Evolutionary conservation across 2,797 vertebrate species (phyloP).

Genomic region (Caiman crocodilus): DNA sequence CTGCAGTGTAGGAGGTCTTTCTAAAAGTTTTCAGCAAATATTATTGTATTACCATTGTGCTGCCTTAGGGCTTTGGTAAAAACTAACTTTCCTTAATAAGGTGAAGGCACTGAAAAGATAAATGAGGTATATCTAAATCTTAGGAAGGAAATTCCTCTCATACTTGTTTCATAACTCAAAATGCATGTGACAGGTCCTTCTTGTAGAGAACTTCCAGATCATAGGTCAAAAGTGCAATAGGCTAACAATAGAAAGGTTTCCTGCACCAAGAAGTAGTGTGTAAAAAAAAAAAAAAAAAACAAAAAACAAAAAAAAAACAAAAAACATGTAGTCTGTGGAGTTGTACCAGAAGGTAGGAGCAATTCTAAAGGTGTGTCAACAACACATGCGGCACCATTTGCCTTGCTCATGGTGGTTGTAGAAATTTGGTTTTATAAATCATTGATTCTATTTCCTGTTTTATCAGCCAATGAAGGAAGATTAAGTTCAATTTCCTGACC

Average conservation of each 20-base stretch:
- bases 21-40: conserved; percentile 43
- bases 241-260: neutral
- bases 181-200: neutral
- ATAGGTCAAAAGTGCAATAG: conserved; percentile 36
- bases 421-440: too few species aligned
- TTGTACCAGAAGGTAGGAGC: neutral
- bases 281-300: too few species aligned
- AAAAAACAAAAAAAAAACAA: too few species aligned
- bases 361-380: neutral
- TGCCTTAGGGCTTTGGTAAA: conserved; percentile 39
- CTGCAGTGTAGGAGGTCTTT: conserved; percentile 55
- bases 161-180: conserved; percentile 38
- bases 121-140: conserved; percentile 47
- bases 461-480: neutral
- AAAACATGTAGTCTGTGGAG: neutral
- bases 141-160: conserved; percentile 32
- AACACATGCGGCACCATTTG: neutral
- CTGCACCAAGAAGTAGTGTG: neutral
- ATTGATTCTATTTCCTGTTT: neutral
- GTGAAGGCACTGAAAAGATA: conserved; percentile 46
- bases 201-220: neutral
- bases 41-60: conserved; percentile 45
- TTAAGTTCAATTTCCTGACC: too few species aligned
- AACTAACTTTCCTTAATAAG: conserved; percentile 19
- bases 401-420: neutral